Evolutionary conservation across 2,113 vertebrate species (phyloP), one percentile per base, ranked within the genome.

Genomic region (Zosterops hypoxanthus): DNA sequence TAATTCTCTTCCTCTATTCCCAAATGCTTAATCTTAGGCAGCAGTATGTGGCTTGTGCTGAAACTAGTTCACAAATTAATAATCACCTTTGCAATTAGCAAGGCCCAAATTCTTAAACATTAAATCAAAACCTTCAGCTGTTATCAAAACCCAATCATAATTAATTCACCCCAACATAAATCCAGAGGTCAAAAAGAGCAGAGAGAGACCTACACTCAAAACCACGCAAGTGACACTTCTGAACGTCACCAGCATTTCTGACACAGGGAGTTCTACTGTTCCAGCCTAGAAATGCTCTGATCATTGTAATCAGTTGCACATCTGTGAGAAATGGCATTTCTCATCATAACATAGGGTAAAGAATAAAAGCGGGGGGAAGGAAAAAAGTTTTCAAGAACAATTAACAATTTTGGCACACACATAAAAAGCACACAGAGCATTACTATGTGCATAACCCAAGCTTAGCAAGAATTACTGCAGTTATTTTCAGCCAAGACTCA

Each of bases 401-500:
- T 18, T 60, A 72, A 47, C 14, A 57, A 64, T 76, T 82, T 52
- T 46, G 42, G 15, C 22, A 61, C 14, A 46, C 28, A 34, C 16
- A 34, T 8, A 26, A 3, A 56, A 2, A 75, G 23, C 31, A 69
- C 64, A 56, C 15, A 72, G 4, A 81, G 49, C 28, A 73, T 66
- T 72, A 63, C 25, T 47, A 60, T 9, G 23, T 82, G 47, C 63
- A 60, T 52, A 60, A 91, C 61, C 4, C 34, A 86, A 84, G 65
- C 36, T 85, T 65, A 87, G 53, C 20, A 90, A 71, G 75, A 93
- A 88, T 72, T 94, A 85, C 66, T 82, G 36, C 25, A 53, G 53
- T 53, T 88, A 69, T 79, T 94, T 92, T 91, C 85, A 92, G 75
- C 66, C 52, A 7, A 93, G 66, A 82, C n/a, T 94, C 46, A 46